Conservation (phyloP, 2,797 vertebrate species). For the Lagocephalus sceleratus region DNA sequence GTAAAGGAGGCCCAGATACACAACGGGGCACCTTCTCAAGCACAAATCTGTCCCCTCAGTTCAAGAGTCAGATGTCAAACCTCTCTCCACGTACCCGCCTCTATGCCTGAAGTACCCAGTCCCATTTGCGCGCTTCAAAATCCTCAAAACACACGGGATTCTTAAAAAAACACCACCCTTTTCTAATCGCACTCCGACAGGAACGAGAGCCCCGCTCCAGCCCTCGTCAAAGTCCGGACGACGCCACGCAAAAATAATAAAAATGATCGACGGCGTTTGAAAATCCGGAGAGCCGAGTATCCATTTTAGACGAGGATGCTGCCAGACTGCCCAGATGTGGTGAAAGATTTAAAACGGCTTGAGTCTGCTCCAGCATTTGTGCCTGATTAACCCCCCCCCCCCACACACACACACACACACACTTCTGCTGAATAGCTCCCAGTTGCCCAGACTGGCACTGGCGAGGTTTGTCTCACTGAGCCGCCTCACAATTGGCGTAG, state of each 20-base stretch:
- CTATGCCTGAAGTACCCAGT: constrained; percentile 49
- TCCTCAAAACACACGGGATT: constrained; percentile 27
- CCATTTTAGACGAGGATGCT: constrained; percentile 25
- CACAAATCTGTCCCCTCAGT: background rate
- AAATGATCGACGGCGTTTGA: constrained; percentile 1
- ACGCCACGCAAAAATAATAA: background rate
- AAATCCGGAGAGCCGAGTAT: constrained; percentile 12
- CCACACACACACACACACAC: too few species aligned
- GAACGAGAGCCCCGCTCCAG: constrained; percentile 7
- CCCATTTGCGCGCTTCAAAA: constrained; percentile 46
- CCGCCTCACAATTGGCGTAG: constrained; percentile 56
- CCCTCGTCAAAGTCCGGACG: background rate
- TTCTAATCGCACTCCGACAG: constrained; percentile 10
- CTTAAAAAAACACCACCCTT: constrained; percentile 14
- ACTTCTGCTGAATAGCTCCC: constrained; percentile 23
- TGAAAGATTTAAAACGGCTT: constrained; percentile 48
- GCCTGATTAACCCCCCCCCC: constrained; percentile 54
- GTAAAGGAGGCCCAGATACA: constrained; percentile 20
- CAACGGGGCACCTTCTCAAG: background rate
- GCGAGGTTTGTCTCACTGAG: constrained; percentile 50
- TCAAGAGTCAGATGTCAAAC: too few species aligned
- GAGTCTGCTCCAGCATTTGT: constrained; percentile 44
- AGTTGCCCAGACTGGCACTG: constrained; percentile 52
- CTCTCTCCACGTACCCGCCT: constrained; percentile 51
- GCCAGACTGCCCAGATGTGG: constrained; percentile 60